Base-by-base conservation (phyloP, 1,140 invertebrate species). In the Hyposmocoma kahamanoa region DNA sequence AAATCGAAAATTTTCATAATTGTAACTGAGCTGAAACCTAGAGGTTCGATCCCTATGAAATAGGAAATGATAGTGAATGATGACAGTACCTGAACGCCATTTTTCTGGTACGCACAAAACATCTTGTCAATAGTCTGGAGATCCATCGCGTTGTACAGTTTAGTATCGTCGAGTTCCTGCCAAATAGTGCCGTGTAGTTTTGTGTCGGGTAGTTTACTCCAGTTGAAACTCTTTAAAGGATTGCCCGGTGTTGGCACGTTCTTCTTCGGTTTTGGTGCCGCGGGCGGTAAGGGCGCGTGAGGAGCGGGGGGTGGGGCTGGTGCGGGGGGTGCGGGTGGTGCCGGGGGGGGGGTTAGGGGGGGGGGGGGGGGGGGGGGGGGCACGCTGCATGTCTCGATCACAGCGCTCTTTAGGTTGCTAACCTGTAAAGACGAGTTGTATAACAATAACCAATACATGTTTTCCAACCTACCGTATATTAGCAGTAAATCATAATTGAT, bases 171-270 rank as follows among this genome's bases (percentile, higher is more conserved):
- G 42, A 99, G 74, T 67, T 97, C 95, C 50, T 92, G 93, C 97
- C 97, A 99, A 49, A 99, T 93, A 0, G 97, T 98, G 3, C 96
- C 96, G 53, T 92, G 91, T 0, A 95, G 80, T 67, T 95, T 95
- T 18, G 94, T 91, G 63, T 97, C 96, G 0, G 96, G 94, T 54
- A 98, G 87, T 69, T 98, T 98, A 5, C 95, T 95, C 97, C 98
- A 99, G 84, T 99, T 99, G 86, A 99, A 97, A 20, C 96, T 97
- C 79, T 98, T 99, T 1, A 99, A 86, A 0, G 97, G 95, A 84
- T 96, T 95, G 15, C 93, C 91, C 3, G 97, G 94, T 66, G 97
- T 94, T 55, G 96, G 97, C 47, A 95, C 92, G 60, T 95, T 92
- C 71, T 95, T 94, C 58, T 90, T 90, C 24, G 87, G 87, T 39